Percentiles rank a stretch among this genome's conserved stretches.
phyloP scores from a whole-genome alignment of 2,113 vertebrate species.

The Phalacrocorax aristotelis region DNA sequence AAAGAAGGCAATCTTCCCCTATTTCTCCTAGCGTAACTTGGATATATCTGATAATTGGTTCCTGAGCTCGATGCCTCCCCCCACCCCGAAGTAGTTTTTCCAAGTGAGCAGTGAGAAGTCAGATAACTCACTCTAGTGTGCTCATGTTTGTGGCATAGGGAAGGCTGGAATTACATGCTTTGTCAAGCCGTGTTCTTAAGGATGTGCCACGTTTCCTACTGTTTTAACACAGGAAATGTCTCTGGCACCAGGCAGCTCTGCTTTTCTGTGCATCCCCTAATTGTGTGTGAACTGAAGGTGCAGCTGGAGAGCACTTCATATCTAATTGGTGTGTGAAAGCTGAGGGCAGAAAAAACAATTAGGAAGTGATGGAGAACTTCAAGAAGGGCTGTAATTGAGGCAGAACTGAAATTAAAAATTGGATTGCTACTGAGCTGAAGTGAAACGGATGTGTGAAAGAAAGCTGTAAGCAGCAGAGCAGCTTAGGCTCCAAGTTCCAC shows the following conservation, averaged over 20 bases:
- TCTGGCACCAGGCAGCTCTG: not conserved
- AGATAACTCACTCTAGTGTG: not conserved
- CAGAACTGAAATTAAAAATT: slow-evolving; percentile 17
- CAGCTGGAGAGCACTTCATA: not conserved
- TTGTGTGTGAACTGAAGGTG: slow-evolving; percentile 21
- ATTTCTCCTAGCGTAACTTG: not conserved
- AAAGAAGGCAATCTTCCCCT: not conserved
- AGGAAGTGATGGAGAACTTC: not conserved
- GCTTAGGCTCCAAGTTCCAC: not conserved
- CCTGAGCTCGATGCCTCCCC: not conserved
- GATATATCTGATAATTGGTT: not conserved
- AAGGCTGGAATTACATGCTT: not conserved
- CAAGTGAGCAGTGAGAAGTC: not conserved
- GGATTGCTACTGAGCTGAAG: not conserved
- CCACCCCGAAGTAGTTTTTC: not conserved
- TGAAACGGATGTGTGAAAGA: not conserved
- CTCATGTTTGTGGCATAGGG: not conserved
- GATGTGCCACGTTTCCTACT: not conserved
- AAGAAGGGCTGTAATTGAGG: slow-evolving; percentile 12
- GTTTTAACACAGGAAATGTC: slow-evolving; percentile 1
- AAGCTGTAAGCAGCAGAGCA: not conserved
- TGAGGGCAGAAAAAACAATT: slow-evolving; percentile 26
- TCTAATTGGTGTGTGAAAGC: slow-evolving; percentile 28
- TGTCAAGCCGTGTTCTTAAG: slow-evolving; percentile 6
- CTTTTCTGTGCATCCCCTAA: slow-evolving; percentile 2